phyloP scores from a whole-genome alignment of 2,797 vertebrate species.

The Sarcophilus harrisii region DNA sequence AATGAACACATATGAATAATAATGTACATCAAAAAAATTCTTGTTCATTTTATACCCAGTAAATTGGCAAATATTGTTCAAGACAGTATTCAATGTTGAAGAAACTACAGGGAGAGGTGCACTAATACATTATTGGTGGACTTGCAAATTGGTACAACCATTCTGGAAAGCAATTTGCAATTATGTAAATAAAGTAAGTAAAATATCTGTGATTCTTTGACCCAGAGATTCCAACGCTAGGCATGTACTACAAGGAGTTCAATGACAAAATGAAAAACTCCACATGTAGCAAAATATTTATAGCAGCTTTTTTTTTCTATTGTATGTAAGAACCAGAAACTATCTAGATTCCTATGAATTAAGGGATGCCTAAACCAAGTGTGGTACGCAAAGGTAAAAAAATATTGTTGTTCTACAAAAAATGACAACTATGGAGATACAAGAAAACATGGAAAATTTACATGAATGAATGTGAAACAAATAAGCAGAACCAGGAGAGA shows the following conservation, averaged over 20 bases:
- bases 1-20: neutral
- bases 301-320: neutral
- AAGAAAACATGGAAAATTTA: neutral
- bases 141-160: neutral
- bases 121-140: neutral
- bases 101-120: neutral
- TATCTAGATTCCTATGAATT: neutral
- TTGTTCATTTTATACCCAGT: neutral
- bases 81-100: neutral
- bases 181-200: neutral
- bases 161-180: neutral
- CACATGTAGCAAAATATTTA: neutral
- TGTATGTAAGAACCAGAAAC: neutral
- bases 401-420: neutral
- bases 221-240: neutral
- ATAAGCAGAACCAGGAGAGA: neutral
- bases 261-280: neutral
- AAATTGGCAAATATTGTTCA: neutral
- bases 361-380: neutral
- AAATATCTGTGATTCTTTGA: neutral
- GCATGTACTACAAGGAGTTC: neutral
- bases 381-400: neutral
- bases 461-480: neutral
- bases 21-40: too few species aligned
- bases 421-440: neutral